Conservation (phyloP, 2,888 invertebrate species). For the Agrochola circellaris region DNA sequence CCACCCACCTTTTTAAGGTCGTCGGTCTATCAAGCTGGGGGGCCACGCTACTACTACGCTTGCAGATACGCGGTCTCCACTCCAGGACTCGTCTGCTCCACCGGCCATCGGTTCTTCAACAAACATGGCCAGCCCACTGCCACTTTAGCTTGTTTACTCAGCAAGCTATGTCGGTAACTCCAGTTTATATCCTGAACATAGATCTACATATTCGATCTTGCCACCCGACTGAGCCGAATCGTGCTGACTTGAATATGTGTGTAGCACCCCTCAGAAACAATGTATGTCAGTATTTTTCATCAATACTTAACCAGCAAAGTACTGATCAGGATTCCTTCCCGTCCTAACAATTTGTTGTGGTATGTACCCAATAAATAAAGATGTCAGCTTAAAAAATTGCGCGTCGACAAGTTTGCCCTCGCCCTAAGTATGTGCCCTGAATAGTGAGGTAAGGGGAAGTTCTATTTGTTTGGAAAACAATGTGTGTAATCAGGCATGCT, state of each 20-base stretch:
- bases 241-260: not conserved
- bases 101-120: not conserved
- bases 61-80: not conserved
- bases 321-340: slow-evolving; percentile 1
- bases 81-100: not conserved
- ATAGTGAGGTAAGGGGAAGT: slow-evolving; percentile 32
- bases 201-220: not conserved
- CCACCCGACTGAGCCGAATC: not conserved
- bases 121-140: not conserved
- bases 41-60: too few relatives aligned
- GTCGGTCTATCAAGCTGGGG: too few relatives aligned
- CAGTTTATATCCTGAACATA: not conserved
- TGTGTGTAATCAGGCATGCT: not conserved
- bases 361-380: slow-evolving; percentile 32
- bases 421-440: slow-evolving; percentile 27
- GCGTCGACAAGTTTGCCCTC: slow-evolving; percentile 12
- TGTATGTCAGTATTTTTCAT: too few relatives aligned
- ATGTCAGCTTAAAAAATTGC: slow-evolving; percentile 39
- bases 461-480: not conserved
- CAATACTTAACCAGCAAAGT: not conserved
- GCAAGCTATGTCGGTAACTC: not conserved
- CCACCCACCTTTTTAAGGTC: too few relatives aligned
- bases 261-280: not conserved
- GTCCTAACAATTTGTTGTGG: slow-evolving; percentile 1
- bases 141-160: not conserved